Base-by-base conservation (phyloP, 2,113 vertebrate species). In the Xiphophorus maculatus region DNA sequence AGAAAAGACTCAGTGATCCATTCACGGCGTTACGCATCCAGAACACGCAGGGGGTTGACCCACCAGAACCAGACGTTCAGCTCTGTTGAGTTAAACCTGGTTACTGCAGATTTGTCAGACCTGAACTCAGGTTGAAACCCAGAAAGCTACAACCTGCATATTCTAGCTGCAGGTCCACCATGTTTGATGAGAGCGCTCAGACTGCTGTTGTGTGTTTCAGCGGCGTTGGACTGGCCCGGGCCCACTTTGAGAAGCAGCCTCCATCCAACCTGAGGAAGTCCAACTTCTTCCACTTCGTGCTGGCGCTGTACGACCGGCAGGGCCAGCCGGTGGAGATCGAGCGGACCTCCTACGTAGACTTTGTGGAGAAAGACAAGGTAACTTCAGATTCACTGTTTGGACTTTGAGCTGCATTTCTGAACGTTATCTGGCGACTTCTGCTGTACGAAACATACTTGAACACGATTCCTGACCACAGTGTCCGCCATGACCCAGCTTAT, bases 201-300 rank as follows among this genome's bases (percentile, higher is more conserved):
- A 58, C n/a, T 30, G 7, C 12, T 27, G 35, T 22, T 60, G 33
- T 42, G 63, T 77, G 54, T 80, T 75, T 69, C 95, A 98, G 97
- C 29, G 97, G 97, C 0, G 96, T 98, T 63, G 97, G 96, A 67
- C 91, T 98, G 85, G 96, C 97, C 30, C 94, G 97, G 10, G 97
- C 97, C 54, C 97, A 99, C 87, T 99, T 98, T 33, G 97, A 99
- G 95, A 99, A 98, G 92, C 97, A 98, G 94, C 97, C 97, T 0
- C 97, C 97, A 0, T 97, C 97, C 85, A 99, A 99, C 94, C 96
- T 98, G 91, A 93, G 97, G 78, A 98, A 98, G 85, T 98, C 97
- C 94, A 98, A 98, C 95, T 98, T 98, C 95, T 98, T 99, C 95
- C 97, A 99, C 94, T 99, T 98, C 0, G 97, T 99, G 1, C 89